Conservation (phyloP, 2,113 vertebrate species). For the Ictalurus furcatus region DNA sequence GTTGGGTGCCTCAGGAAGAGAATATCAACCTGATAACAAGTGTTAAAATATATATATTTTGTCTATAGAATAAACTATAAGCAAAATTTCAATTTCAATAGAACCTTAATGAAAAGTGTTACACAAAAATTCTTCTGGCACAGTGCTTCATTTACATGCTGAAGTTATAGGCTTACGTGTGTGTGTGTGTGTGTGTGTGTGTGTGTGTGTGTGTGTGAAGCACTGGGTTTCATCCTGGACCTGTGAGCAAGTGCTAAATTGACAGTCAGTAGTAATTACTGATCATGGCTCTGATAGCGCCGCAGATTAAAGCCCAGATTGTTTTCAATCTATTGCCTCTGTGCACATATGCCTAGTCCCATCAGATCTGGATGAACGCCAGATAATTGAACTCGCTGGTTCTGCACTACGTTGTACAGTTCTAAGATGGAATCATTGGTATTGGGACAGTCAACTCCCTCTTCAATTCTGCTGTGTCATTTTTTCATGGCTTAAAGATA, state of each 20-base stretch:
- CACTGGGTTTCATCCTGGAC: slow-evolving; percentile 34
- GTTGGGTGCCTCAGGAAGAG: too few relatives aligned
- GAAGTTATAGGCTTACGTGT: neutral
- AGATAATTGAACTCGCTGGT: slow-evolving; percentile 50
- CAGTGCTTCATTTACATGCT: neutral
- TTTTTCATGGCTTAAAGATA: slow-evolving; percentile 45
- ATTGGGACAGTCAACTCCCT: slow-evolving; percentile 60
- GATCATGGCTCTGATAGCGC: slow-evolving; percentile 69
- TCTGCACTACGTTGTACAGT: slow-evolving; percentile 42
- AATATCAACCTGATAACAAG: too few relatives aligned
- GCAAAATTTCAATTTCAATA: neutral
- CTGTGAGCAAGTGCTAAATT: slow-evolving; percentile 58
- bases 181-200: neutral
- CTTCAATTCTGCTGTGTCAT: slow-evolving; percentile 47
- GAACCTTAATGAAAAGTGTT: neutral
- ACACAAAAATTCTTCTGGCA: neutral
- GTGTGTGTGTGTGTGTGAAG: slow-evolving; percentile 9
- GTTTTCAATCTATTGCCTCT: slow-evolving; percentile 66
- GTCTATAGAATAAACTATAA: neutral
- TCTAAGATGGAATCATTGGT: slow-evolving; percentile 47
- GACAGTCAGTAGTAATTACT: slow-evolving; percentile 76
- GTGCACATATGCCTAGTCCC: slow-evolving; percentile 59
- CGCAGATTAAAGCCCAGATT: slow-evolving; percentile 67
- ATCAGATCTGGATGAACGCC: slow-evolving; percentile 63
- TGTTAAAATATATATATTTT: too few relatives aligned